Base-by-base conservation (phyloP, 2,113 vertebrate genomes). In the Silurus glanis region DNA sequence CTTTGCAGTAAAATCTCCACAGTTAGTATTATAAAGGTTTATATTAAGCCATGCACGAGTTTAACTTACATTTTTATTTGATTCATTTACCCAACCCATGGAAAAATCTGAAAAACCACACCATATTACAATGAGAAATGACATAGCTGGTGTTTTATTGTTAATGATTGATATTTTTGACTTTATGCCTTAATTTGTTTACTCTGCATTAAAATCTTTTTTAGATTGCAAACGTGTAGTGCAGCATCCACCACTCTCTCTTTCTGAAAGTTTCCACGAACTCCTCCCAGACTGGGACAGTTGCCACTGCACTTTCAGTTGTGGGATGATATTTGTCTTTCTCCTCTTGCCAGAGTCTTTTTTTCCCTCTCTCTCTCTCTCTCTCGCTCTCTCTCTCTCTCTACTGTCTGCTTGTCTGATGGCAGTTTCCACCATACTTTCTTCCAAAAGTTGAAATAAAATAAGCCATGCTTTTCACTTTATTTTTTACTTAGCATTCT, bases 251-350 rank as follows among this genome's bases (percentile, higher is more conserved):
- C 59, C 55, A 59, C 16, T 19, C 16, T 28, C 51, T 78, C 53
- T 59, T 80, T 59, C 28, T 61, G 78, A 21, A 80, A 80, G 78
- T 80, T 80, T 80, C 78, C 78, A 80, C 47, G 78, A 47, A 61
- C 78, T 80, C 76, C 76, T 80, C 56, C 58, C 78, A 47, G 28
- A 80, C 78, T 80, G 78, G 78, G 78, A 61, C 78, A 47, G 16
- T 14, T 23, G 78, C 78, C 78, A 80, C 56, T 58, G 21, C 78
- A 61, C 78, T 61, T 61, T 80, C 25, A 47, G 56, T 47, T 61
- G 56, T 61, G 78, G 78, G 37, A 80, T 45, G 78, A 80, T 80
- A 80, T 80, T 80, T 47, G 56, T 61, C 78, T 61, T 80, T 61
- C 19, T 80, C 56, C 76, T 5, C 17, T 61, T 61, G 78, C 56